Evolutionary conservation across 2,797 vertebrate species (phyloP).

Genomic region (Helostoma temminkii): DNA sequence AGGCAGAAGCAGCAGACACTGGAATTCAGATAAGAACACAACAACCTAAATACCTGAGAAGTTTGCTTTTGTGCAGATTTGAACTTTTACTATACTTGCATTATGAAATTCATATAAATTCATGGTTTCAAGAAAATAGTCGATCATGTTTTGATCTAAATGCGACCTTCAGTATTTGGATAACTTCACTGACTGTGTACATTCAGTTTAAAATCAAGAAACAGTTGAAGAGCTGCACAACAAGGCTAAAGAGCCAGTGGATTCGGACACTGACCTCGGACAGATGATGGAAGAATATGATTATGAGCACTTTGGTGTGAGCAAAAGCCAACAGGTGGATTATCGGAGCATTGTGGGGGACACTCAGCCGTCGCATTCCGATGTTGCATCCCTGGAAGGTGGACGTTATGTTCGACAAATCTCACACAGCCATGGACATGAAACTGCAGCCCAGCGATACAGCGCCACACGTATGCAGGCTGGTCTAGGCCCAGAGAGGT

Average conservation of each 20-base stretch:
- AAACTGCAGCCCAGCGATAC: constrained; percentile 89
- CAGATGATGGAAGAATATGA: constrained; percentile 75
- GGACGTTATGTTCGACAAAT: constrained; percentile 50
- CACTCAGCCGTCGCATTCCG: constrained; percentile 36
- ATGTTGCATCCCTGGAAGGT: constrained; percentile 33
- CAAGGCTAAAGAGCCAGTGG: constrained; percentile 26
- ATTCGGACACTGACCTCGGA: constrained; percentile 53
- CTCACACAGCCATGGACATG: constrained; percentile 75
- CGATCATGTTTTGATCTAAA: constrained; percentile 13
- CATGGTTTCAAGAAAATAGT: background rate
- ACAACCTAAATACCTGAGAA: constrained; percentile 13
- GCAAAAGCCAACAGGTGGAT: constrained; percentile 66
- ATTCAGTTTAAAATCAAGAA: constrained; percentile 25
- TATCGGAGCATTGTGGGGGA: constrained; percentile 79
- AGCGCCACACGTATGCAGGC: constrained; percentile 88
- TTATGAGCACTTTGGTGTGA: constrained; percentile 49
- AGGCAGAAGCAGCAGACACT: constrained; percentile 25
- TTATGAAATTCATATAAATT: background rate
- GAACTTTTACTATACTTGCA: constrained; percentile 7
- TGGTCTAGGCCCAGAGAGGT: constrained; percentile 89
- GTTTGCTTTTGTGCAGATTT: constrained; percentile 34
- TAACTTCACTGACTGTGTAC: constrained; percentile 9
- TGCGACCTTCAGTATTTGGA: constrained; percentile 30
- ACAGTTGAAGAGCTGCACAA: constrained; percentile 4
- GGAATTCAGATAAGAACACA: constrained; percentile 44